phyloP scores from a whole-genome alignment of 2,888 invertebrate species.

The Nemapogon koenigi region DNA sequence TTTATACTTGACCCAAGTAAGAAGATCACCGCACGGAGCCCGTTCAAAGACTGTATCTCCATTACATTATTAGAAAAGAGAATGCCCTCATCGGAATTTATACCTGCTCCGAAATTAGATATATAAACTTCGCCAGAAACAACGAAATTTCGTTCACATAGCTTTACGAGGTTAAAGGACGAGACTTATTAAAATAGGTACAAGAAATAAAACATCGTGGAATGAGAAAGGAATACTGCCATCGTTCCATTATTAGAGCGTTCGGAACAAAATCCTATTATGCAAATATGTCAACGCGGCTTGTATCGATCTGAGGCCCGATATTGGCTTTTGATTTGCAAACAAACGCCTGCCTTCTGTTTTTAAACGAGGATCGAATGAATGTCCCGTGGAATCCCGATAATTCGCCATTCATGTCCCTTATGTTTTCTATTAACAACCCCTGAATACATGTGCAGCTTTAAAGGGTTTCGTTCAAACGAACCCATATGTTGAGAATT shows the following conservation, averaged over 20 bases:
- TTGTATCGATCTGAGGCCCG: slow-evolving; percentile 45
- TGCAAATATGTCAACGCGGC: slow-evolving; percentile 52
- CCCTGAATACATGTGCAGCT: too few species aligned
- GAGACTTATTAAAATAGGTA: slow-evolving; percentile 2
- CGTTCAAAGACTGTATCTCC: too few species aligned
- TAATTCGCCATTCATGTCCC: background rate
- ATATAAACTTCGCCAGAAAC: too few species aligned
- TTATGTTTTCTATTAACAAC: background rate
- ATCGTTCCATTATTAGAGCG: slow-evolving; percentile 12
- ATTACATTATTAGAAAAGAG: too few species aligned
- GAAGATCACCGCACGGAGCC: too few species aligned
- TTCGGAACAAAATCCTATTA: slow-evolving; percentile 47
- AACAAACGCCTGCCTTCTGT: slow-evolving; percentile 46
- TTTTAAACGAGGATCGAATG: slow-evolving; percentile 38
- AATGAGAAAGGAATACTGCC: background rate
- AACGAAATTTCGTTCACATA: too few species aligned
- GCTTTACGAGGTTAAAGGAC: too few species aligned
- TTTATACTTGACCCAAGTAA: too few species aligned
- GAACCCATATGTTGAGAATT: too few species aligned
- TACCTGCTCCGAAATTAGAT: too few species aligned
- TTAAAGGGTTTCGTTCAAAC: too few species aligned
- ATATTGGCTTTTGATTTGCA: slow-evolving; percentile 59
- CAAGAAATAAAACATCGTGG: background rate
- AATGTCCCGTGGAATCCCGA: slow-evolving; percentile 4
- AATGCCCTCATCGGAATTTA: too few species aligned